Evolutionary conservation across 2,113 vertebrate genomes (phyloP), one percentile per base, ranked within the genome.

Genomic region (Aegotheles bennettii): DNA sequence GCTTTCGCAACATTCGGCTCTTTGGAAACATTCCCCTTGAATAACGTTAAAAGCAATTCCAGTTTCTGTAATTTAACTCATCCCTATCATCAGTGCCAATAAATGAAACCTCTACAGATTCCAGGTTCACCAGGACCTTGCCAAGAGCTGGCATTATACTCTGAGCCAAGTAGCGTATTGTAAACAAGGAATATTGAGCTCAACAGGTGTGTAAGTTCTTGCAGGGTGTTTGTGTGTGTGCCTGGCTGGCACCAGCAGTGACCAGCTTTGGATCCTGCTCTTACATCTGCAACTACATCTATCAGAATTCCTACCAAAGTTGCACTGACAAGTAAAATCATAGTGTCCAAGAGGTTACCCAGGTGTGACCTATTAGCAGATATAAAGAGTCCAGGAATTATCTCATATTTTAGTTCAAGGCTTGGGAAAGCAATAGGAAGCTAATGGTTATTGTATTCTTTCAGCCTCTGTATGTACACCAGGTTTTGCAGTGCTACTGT

Each of bases 41-140:
- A 91, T 93, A 83, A 93, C 59, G 77, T 91, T 86, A 81, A 93
- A 94, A 93, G 64, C 45, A 89, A 81, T 89, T 94, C 91, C 56
- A 93, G 43, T 74, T 92, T 95, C 86, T 97, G 80, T 95, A 91
- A 94, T 96, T 94, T 84, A 96, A 87, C 65, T 96, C 76, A 91
- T 97, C 68, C 43, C 36, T 86, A 92, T 89, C 93, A 95, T 95
- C 94, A 95, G 75, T 71, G 85, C 68, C 86, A 95, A 95, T 92
- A 79, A 95, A 84, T 2, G 51, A 92, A 91, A 33, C 33, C 63
- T 80, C 81, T 87, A 29, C 48, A 84, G 88, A 80, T 91, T 91
- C 68, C 94, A 96, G 69, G 36, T 78, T 95, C 80, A 54, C 70
- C 63, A 83, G 60, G 70, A 86, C 73, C 59, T 95, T 95, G 90